A percentile compares a stretch with the other conserved stretches of the same genome.
These are phyloP conservation scores for Karalla daura DNA, from an alignment of 2,797 vertebrate genomes.

Conservation along the genomic window DNA sequence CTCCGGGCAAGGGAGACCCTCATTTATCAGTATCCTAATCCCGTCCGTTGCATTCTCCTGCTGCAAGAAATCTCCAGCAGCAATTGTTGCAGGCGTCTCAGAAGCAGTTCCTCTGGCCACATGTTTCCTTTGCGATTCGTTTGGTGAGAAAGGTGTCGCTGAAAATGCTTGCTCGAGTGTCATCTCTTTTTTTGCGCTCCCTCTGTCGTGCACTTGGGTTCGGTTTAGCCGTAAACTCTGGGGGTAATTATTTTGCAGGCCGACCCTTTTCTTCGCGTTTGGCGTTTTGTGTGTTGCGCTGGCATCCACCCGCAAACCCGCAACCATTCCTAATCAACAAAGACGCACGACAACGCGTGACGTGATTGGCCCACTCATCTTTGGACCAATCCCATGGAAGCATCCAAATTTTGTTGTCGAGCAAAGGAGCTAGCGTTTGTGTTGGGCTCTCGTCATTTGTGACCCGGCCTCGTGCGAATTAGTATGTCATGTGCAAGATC, in stretches of 20 bases:
- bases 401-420: slow-evolving; percentile 64
- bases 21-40: too few relatives aligned
- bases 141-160: background rate
- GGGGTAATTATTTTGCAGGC: slow-evolving; percentile 7
- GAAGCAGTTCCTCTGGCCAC: too few relatives aligned
- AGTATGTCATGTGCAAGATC: slow-evolving; percentile 78
- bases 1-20: too few relatives aligned
- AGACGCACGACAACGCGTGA: slow-evolving; percentile 53
- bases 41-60: too few relatives aligned
- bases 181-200: background rate
- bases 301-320: slow-evolving; percentile 13
- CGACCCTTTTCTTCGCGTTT: background rate
- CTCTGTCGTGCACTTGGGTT: slow-evolving; percentile 3
- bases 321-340: slow-evolving; percentile 36
- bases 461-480: slow-evolving; percentile 67
- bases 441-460: slow-evolving; percentile 54
- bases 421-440: slow-evolving; percentile 48
- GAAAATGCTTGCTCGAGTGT: background rate
- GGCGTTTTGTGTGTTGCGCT: slow-evolving; percentile 13
- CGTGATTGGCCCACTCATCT: slow-evolving; percentile 57
- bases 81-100: too few relatives aligned
- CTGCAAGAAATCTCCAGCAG: too few relatives aligned
- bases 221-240: background rate
- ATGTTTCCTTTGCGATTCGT: too few relatives aligned
- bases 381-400: slow-evolving; percentile 68